These are phyloP conservation scores for Hirtodrosophila alboralis DNA, from an alignment of 2,888 invertebrate genomes.

Conservation along the genomic window DNA sequence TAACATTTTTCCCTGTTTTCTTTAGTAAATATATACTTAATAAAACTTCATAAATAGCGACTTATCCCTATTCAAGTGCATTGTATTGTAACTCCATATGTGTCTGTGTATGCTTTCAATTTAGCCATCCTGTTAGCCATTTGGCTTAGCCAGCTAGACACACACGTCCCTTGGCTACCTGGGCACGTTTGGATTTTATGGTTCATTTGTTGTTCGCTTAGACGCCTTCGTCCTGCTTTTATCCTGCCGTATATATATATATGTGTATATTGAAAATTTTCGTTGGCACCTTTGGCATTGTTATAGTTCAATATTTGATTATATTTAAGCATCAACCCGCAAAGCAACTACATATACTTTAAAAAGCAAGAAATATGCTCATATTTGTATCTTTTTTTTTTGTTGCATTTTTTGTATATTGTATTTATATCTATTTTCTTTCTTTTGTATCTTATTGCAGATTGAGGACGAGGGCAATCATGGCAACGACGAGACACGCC, in stretches of 20 bases:
- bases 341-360: constrained; percentile 15
- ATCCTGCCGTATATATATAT: constrained; percentile 17
- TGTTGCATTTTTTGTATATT: too few relatives aligned
- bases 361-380: constrained; percentile 21
- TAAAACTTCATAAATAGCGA: too few relatives aligned
- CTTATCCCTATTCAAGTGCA: too few relatives aligned
- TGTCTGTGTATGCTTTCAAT: constrained; percentile 66
- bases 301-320: constrained; percentile 46
- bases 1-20: too few relatives aligned
- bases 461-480: constrained; percentile 99
- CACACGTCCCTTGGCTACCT: constrained; percentile 32
- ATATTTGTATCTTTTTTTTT: constrained; percentile 13
- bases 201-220: constrained; percentile 63
- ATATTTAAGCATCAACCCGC: constrained; percentile 4
- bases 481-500: constrained; percentile 98
- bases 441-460: constrained; percentile 85
- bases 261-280: constrained; percentile 56
- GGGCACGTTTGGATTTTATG: constrained; percentile 75
- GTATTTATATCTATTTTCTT: constrained; percentile 50
- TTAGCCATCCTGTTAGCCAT: constrained; percentile 74
- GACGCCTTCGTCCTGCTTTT: constrained; percentile 44
- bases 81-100: not conserved
- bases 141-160: constrained; percentile 66
- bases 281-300: constrained; percentile 48
- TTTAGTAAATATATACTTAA: too few relatives aligned